A percentile compares a stretch with the other conserved stretches of the same genome.
Evolutionary conservation across 2,888 invertebrate species (phyloP).

Genomic region (Tipula helvola): DNA sequence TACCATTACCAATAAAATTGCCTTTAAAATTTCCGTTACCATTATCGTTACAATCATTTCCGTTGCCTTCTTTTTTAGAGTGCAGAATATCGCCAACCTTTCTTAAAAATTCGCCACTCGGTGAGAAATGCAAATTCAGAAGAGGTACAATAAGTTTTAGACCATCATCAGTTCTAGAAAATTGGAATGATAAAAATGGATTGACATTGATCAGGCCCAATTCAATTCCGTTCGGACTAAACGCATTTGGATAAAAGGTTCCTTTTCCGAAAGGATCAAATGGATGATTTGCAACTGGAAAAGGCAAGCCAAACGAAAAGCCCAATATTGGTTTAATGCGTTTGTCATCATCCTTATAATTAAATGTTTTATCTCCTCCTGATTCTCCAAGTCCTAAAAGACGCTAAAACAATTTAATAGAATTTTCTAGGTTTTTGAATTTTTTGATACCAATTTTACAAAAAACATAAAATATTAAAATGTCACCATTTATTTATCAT

Average conservation of each 20-base stretch:
- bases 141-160: conserved; percentile 75
- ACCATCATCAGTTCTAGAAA: conserved; percentile 74
- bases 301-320: conserved; percentile 78
- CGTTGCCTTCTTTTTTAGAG: conserved; percentile 46
- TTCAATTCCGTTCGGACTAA: conserved; percentile 62
- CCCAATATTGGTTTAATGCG: conserved; percentile 75
- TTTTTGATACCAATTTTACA: background rate
- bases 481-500: background rate
- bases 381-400: conserved; percentile 22
- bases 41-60: conserved; percentile 15
- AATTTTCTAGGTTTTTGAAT: background rate
- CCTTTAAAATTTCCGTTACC: too few relatives aligned
- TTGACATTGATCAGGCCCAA: conserved; percentile 73
- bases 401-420: conserved; percentile 17
- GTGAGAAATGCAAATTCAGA: conserved; percentile 80
- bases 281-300: conserved; percentile 50
- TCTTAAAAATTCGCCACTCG: conserved; percentile 63
- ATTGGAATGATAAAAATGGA: conserved; percentile 70
- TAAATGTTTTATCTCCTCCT: conserved; percentile 39
- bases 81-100: conserved; percentile 60
- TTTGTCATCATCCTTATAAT: conserved; percentile 37
- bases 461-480: background rate
- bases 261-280: conserved; percentile 55
- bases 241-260: conserved; percentile 59
- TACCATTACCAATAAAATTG: too few relatives aligned